Percentiles rank a stretch among this genome's conserved stretches.
Evolutionary conservation across 2,888 invertebrate species (phyloP).

Genomic region (Caenorhabditis angaria): DNA sequence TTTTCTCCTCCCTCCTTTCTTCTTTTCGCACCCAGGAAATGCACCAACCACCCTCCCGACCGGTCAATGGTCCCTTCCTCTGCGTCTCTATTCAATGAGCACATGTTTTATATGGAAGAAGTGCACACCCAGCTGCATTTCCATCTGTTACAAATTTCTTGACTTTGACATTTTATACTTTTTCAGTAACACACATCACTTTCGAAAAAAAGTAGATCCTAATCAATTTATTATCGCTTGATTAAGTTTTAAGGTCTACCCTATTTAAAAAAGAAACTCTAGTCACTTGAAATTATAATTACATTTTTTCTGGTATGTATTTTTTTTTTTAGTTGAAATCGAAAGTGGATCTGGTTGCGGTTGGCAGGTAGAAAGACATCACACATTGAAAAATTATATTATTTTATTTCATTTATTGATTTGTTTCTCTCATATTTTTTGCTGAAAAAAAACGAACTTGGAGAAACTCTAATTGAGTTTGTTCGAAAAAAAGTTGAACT

Average conservation of each 20-base stretch:
- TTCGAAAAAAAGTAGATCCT: too few relatives aligned
- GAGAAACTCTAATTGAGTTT: background rate
- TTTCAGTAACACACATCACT: background rate
- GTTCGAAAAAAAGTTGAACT: background rate
- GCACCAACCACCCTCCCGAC: background rate
- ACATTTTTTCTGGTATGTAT: too few relatives aligned
- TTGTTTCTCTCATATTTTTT: background rate
- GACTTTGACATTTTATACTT: background rate
- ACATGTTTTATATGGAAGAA: background rate
- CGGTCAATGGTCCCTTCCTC: conserved; percentile 6
- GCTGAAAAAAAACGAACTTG: too few relatives aligned
- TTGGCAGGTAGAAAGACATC: background rate
- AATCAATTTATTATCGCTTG: conserved; percentile 7
- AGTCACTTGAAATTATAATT: conserved; percentile 5
- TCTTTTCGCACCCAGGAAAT: background rate
- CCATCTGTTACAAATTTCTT: background rate
- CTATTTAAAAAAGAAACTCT: too few relatives aligned
- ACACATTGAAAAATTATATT: background rate
- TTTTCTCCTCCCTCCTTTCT: background rate
- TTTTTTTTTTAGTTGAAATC: conserved; percentile 3
- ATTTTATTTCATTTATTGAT: conserved; percentile 7
- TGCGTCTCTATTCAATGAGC: conserved; percentile 3
- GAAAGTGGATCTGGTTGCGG: conserved; percentile 8
- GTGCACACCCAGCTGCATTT: conserved; percentile 4
- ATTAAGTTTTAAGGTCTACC: background rate